Evolutionary conservation across 2,113 vertebrate genomes (phyloP).

Genomic region (Phoxinus phoxinus): DNA sequence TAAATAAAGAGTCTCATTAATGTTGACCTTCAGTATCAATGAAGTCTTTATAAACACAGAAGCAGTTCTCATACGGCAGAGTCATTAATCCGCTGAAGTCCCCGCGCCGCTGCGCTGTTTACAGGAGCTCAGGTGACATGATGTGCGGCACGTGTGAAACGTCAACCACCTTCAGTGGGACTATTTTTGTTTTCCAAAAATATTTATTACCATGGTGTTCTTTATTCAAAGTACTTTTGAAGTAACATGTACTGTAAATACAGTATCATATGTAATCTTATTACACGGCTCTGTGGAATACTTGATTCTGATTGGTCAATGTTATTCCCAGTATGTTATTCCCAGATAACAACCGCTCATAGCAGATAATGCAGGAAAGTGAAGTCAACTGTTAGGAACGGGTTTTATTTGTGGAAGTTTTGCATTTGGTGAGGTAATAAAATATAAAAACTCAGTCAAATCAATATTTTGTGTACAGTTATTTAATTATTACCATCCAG

Average conservation of each 20-base stretch:
- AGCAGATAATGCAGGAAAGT: no score
- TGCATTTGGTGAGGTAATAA: no score
- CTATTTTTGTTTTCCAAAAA: background rate
- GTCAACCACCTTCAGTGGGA: no score
- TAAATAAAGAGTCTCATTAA: constrained; percentile 53
- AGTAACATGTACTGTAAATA: background rate
- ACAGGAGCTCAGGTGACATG: constrained; percentile 1
- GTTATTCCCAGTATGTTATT: no score
- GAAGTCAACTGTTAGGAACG: no score
- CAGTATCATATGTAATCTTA: background rate
- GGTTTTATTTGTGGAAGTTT: no score
- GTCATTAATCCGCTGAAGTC: constrained; percentile 41
- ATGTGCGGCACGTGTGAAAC: background rate
- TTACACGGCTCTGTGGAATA: no score
- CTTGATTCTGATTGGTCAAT: no score
- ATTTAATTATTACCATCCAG: no score
- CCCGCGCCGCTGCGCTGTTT: constrained; percentile 25
- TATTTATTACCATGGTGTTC: background rate
- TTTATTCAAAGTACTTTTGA: background rate
- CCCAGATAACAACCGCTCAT: no score
- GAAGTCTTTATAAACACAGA: constrained; percentile 40
- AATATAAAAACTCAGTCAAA: no score
- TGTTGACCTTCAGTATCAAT: constrained; percentile 33
- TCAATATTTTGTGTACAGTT: no score
- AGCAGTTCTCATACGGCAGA: constrained; percentile 34